phyloP scores from a whole-genome alignment of 1,140 invertebrate species.

The Odontomachus brunneus region DNA sequence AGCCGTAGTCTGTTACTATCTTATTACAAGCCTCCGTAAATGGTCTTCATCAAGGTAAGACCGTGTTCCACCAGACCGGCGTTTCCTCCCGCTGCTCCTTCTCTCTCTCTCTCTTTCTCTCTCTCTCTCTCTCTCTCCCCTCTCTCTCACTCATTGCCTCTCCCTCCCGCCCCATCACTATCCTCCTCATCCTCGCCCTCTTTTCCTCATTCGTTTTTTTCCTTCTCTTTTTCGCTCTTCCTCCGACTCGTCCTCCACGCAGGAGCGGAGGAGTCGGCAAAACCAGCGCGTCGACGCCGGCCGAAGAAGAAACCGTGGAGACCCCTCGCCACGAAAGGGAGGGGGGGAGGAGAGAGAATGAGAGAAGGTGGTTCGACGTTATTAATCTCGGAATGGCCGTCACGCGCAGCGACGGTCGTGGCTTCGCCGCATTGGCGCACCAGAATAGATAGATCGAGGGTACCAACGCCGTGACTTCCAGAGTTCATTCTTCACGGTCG shows the following conservation, averaged over 20 bases:
- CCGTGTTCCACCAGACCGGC: constrained; percentile 64
- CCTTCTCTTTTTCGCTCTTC: constrained; percentile 18
- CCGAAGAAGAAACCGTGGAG: constrained; percentile 20
- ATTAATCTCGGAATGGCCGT: constrained; percentile 74
- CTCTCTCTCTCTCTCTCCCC: not conserved
- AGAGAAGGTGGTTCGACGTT: constrained; percentile 65
- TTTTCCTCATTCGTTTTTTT: constrained; percentile 13
- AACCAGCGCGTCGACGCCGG: constrained; percentile 5
- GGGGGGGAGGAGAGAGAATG: constrained; percentile 54
- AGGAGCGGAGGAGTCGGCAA: constrained; percentile 31
- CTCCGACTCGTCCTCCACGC: not conserved
- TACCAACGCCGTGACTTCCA: constrained; percentile 48
- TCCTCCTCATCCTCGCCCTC: constrained; percentile 13
- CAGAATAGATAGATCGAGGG: constrained; percentile 58
- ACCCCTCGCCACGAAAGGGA: not conserved
- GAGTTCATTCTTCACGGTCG: constrained; percentile 72
- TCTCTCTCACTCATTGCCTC: too few relatives aligned
- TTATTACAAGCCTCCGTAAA: constrained; percentile 77
- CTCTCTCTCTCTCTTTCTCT: not conserved
- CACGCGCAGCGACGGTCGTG: constrained; percentile 65
- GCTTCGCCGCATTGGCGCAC: constrained; percentile 40
- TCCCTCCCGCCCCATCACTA: not conserved
- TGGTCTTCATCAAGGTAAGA: constrained; percentile 75
- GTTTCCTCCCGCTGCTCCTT: constrained; percentile 43
- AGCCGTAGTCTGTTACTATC: constrained; percentile 74